Evolutionary conservation across 2,888 invertebrate genomes (phyloP), one percentile per base, ranked within the genome.

Genomic region (Stenchaetothrips biformis): DNA sequence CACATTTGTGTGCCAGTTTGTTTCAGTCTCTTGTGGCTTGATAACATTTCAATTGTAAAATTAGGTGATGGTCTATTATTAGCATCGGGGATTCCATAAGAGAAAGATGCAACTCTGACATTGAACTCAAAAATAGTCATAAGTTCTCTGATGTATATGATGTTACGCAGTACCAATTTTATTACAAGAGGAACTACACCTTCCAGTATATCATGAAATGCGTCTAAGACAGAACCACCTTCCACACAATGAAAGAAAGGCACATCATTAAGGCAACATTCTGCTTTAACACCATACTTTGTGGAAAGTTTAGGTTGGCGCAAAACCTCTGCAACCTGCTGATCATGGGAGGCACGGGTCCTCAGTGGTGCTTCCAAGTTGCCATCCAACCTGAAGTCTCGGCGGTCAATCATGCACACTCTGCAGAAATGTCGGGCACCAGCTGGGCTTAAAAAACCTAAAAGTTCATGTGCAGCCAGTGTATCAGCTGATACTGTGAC

Each of bases 371-470:
- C n/a, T n/a, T n/a, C n/a, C n/a, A n/a, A n/a, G n/a, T n/a, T n/a
- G n/a, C n/a, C n/a, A n/a, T n/a, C 62, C 18, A 62, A 21, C 62
- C 62, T 62, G n/a, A 62, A 62, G 2, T 62, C 62, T 18, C n/a
- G 62, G 21, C 62, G 62, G 62, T n/a, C 21, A 62, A 62, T 62
- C n/a, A n/a, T 11, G 62, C 62, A 62, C 62, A 62, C 62, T n/a
- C 62, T 62, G n/a, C 62, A 62, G 7, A 62, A 62, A 21, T 21
- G n/a, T n/a, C 21, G 13, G 7, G 62, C 62, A 62, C n/a, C 62
- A 62, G 62, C 13, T 62, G 62, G 62, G 62, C 62, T 62, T 21
- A 11, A 62, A 3, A 62, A 62, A 8, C 11, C 62, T n/a, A 62
- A 7, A n/a, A 62, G 62, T n/a, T 62, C 62, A n/a, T 62, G 62